These are phyloP conservation scores for Lasioglossum pauxillum DNA, from an alignment of 2,888 invertebrate genomes.

Conservation along the genomic window DNA sequence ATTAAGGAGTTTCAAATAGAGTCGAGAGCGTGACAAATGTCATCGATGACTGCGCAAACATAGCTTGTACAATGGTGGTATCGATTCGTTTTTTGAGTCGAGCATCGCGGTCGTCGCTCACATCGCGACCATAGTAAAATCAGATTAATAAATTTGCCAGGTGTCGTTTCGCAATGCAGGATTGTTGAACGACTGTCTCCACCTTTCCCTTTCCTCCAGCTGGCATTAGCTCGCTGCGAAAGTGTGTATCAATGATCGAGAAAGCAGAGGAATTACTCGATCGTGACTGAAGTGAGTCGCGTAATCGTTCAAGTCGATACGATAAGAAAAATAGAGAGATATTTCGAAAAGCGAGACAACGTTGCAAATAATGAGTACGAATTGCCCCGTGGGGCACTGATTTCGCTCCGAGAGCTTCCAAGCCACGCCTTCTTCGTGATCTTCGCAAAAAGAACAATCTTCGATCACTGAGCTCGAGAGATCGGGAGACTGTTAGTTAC, in stretches of 20 bases:
- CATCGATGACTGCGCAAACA: background rate
- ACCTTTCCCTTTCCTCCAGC: background rate
- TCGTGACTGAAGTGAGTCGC: background rate
- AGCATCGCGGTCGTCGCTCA: constrained; percentile 4
- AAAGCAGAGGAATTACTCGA: background rate
- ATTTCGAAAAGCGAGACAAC: background rate
- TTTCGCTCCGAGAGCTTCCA: no score
- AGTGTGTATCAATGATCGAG: background rate
- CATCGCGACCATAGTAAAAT: constrained; percentile 28
- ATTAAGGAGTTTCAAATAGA: background rate
- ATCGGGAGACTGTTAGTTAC: no score
- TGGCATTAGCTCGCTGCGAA: background rate
- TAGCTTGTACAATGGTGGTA: background rate
- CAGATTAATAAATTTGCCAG: constrained; percentile 33
- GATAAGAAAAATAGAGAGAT: background rate
- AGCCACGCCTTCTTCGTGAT: no score
- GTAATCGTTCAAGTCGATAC: background rate
- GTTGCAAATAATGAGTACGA: no score
- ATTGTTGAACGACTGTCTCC: background rate
- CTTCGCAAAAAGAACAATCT: no score
- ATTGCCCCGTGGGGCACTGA: no score
- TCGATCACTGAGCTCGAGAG: no score
- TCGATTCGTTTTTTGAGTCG: background rate
- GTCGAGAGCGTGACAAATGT: background rate
- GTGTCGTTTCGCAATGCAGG: background rate